Percentiles rank a stretch among this genome's conserved stretches.
Evolutionary conservation across 2,797 vertebrate species (phyloP).

Genomic region (Malurus splendens): DNA sequence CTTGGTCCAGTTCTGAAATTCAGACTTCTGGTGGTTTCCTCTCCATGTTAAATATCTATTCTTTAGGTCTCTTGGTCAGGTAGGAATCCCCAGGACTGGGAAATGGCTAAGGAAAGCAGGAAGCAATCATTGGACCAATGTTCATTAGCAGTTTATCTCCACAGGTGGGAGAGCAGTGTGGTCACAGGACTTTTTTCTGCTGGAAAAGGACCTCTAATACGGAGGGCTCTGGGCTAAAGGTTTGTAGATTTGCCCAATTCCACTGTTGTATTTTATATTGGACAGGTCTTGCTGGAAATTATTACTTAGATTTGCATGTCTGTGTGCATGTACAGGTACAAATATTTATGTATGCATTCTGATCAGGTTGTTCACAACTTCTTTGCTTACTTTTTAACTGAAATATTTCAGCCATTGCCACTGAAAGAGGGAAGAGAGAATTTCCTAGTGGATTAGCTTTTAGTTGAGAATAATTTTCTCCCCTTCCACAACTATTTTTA

Average conservation of each 20-base stretch:
- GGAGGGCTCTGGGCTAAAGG: neutral
- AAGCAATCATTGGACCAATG: neutral
- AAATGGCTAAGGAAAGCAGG: neutral
- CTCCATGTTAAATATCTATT: neutral
- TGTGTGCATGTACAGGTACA: neutral
- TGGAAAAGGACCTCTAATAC: neutral
- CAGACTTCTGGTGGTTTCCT: neutral
- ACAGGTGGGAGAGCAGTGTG: neutral
- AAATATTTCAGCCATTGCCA: neutral
- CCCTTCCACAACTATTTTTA: neutral
- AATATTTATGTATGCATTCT: neutral
- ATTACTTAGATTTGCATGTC: neutral
- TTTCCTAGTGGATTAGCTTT: neutral
- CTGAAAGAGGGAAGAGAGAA: neutral
- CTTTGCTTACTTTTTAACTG: neutral
- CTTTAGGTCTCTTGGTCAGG: neutral
- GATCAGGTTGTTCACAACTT: neutral
- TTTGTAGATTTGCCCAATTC: neutral
- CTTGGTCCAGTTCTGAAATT: neutral
- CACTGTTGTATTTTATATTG: neutral
- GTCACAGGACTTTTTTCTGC: neutral
- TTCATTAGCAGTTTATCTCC: neutral
- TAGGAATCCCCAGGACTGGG: neutral
- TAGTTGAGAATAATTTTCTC: neutral
- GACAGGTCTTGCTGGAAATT: neutral